Conservation (phyloP, 2,797 vertebrate species). For the Cyclura pinguis region DNA sequence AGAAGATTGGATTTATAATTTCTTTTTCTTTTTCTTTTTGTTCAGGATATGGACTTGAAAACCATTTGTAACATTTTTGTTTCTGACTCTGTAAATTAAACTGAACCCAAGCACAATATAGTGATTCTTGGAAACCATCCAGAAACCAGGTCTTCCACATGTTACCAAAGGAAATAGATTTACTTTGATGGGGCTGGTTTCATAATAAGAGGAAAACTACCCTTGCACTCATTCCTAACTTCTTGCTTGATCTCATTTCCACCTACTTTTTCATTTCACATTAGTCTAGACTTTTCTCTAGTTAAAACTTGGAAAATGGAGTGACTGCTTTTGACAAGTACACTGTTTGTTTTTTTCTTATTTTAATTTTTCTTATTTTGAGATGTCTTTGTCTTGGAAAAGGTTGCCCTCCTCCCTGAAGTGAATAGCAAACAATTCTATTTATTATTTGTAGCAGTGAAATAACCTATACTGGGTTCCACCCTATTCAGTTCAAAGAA, state of each 20-base stretch:
- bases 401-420: neutral
- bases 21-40: neutral
- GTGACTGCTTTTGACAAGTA: neutral
- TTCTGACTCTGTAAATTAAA: neutral
- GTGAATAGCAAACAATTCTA: neutral
- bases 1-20: neutral
- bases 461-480: neutral
- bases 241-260: neutral
- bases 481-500: neutral
- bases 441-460: neutral
- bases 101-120: neutral
- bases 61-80: neutral
- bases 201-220: neutral
- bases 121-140: neutral
- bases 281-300: neutral
- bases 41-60: neutral
- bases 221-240: neutral
- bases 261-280: neutral
- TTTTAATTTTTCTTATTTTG: constrained; percentile 10
- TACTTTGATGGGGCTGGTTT: neutral
- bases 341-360: neutral
- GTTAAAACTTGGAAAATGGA: neutral
- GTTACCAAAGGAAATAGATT: neutral
- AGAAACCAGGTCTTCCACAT: neutral
- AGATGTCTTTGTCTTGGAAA: neutral